Base-by-base conservation (phyloP, 2,888 invertebrate species). In the Tholera decimalis region DNA sequence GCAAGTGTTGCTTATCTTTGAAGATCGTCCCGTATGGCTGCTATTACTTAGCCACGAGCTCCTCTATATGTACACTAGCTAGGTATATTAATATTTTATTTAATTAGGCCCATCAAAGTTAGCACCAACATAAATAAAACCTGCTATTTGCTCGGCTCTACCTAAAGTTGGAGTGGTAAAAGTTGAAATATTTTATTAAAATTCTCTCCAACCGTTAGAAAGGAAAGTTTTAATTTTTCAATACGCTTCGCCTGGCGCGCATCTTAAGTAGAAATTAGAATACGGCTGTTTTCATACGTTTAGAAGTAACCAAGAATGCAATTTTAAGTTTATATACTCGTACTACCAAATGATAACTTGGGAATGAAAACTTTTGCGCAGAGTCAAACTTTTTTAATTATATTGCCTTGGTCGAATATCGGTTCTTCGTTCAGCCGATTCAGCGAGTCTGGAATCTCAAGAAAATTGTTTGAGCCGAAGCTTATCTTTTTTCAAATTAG, bases 311-410 rank as follows among this genome's bases (percentile, higher is more conserved):
- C 30, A 65, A 62, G 61, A 80, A 73, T 73, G 63, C 58, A 77
- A 79, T 73, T 61, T 80, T 44, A 57, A 70, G 58, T 77, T 73
- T 5, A 35, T 50, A 44, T 33, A 56, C 63, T 51, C 47, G 41
- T 33, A 56, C 63, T 51, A 44, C 61, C 53, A 63, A 73, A 73
- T 80, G 78, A 80, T 80, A 73, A 66, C 65, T 63, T 44, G 50
- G 71, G 58, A 41, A 50, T 79, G 46, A 55, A 79, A 80, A 80
- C 68, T 80, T 83, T 78, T 68, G 60, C 75, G 50, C 63, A 33
- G 63, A 76, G 51, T 46, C 64, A 28, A 85, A 88, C 80, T 86
- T 88, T 85, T 87, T 87, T 85, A 86, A 88, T 87, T 86, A 85
- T 83, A 69, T 85, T 82, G 72, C 73, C 71, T 79, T 79, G 57